Percentiles rank a stretch among this genome's conserved stretches.
Conservation (phyloP, 2,888 invertebrate species). For the Dryococelus australis region DNA sequence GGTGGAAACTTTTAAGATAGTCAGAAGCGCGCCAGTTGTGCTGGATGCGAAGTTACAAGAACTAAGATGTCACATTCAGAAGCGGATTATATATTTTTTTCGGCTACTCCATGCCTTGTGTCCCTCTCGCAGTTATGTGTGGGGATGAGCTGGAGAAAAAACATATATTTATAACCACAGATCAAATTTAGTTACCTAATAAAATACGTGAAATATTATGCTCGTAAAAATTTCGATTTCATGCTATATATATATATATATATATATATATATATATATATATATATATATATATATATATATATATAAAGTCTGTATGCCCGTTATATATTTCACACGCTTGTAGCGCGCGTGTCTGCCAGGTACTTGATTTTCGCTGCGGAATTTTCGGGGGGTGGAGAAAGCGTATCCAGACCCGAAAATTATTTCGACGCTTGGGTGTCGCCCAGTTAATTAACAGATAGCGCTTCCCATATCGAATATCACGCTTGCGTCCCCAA, state of each 20-base stretch:
- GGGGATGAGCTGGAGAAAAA: too few species aligned
- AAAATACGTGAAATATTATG: background rate
- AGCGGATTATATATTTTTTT: too few species aligned
- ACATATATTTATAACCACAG: background rate
- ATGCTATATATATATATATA: too few species aligned
- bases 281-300: background rate
- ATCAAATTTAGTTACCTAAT: background rate
- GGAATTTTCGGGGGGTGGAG: background rate
- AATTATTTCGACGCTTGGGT: background rate
- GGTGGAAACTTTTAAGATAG: too few species aligned
- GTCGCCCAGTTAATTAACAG: background rate
- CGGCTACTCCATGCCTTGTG: too few species aligned
- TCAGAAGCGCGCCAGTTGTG: too few species aligned
- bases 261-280: too few species aligned
- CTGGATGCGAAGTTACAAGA: too few species aligned
- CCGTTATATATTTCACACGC: background rate
- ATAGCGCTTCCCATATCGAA: conserved; percentile 1
- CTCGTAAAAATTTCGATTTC: background rate
- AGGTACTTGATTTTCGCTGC: background rate
- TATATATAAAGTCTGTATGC: background rate
- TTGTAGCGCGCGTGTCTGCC: background rate
- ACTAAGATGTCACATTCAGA: too few species aligned
- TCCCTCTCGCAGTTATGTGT: too few species aligned
- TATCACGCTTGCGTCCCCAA: background rate
- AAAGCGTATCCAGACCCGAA: background rate